Percentiles rank a stretch among this genome's conserved stretches.
These are phyloP conservation scores for Neopipo cinnamomea DNA, from an alignment of 2,113 vertebrate species.

Conservation along the genomic window DNA sequence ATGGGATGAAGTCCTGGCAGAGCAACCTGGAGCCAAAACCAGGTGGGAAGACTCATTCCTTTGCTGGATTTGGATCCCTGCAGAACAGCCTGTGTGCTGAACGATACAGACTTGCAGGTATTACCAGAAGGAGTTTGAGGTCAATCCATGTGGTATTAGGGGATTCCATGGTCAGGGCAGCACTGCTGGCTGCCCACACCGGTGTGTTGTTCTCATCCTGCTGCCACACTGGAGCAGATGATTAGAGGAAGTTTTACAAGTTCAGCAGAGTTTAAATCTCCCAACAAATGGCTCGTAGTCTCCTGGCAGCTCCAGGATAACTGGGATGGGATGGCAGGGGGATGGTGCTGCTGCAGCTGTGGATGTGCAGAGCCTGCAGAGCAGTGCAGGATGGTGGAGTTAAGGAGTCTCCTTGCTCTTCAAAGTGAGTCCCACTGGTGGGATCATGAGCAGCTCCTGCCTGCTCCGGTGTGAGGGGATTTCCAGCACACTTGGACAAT, in stretches of 20 bases:
- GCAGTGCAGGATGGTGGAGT: background rate
- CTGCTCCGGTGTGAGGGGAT: background rate
- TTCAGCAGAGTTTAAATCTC: background rate
- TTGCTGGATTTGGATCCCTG: background rate
- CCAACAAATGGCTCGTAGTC: rapidly evolving
- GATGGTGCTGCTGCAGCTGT: background rate
- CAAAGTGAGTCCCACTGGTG: background rate
- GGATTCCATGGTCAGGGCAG: background rate
- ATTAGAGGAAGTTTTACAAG: background rate
- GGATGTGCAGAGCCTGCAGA: background rate
- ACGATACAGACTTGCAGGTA: background rate
- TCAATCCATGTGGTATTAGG: rapidly evolving
- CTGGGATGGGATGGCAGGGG: background rate
- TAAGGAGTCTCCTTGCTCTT: background rate
- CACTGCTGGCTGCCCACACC: rapidly evolving
- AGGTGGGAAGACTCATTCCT: background rate
- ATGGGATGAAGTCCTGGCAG: rapidly evolving
- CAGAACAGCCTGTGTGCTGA: rapidly evolving
- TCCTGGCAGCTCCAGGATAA: rapidly evolving
- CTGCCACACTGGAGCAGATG: background rate
- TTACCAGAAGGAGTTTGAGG: background rate
- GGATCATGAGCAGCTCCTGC: background rate
- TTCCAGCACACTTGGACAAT: rapidly evolving
- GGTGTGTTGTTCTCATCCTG: no score
- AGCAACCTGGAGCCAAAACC: background rate